Percentiles rank a stretch among this genome's conserved stretches.
These are phyloP conservation scores for Somateria mollissima DNA, from an alignment of 2,797 vertebrate genomes.

Conservation along the genomic window DNA sequence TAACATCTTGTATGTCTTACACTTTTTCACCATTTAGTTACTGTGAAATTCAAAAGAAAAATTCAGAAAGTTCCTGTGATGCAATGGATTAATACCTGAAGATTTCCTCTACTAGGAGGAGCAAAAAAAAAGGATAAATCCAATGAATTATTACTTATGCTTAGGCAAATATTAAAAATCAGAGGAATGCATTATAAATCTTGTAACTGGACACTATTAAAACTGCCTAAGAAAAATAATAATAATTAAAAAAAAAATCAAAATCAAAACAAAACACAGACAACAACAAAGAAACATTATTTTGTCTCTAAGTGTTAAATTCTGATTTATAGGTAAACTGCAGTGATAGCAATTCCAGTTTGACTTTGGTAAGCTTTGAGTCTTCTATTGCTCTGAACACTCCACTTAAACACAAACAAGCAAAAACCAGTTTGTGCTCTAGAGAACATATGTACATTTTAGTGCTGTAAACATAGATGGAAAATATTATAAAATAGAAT, in stretches of 20 bases:
- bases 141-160: background rate
- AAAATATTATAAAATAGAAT: background rate
- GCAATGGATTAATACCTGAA: background rate
- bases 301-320: conserved; percentile 24
- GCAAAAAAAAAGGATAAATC: background rate
- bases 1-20: background rate
- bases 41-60: conserved; percentile 31
- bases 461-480: background rate
- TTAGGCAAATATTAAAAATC: conserved; percentile 26
- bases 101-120: background rate
- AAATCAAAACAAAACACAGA: background rate
- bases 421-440: background rate
- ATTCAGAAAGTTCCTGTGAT: background rate
- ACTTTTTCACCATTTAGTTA: background rate
- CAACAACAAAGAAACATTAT: background rate
- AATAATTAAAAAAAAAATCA: background rate
- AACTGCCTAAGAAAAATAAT: background rate
- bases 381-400: background rate
- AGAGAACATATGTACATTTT: background rate
- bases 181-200: background rate
- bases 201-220: background rate
- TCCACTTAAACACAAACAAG: background rate
- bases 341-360: background rate
- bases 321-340: conserved; percentile 28
- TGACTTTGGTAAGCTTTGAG: background rate